Evolutionary conservation across 2,888 invertebrate genomes (phyloP).

Genomic region (Harmothoe impar): DNA sequence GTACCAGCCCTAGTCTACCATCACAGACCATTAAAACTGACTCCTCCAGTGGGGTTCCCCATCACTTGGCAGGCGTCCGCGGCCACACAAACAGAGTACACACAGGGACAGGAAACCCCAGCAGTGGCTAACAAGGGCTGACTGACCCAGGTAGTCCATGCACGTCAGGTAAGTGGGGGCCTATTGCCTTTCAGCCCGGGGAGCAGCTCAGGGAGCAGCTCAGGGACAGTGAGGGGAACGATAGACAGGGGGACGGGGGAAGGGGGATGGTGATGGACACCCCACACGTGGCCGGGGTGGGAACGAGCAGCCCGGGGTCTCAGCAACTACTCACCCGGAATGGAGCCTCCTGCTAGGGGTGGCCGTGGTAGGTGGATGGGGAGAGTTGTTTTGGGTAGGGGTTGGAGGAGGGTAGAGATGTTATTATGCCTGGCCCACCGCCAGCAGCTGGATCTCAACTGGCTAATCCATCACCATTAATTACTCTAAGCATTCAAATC

Average conservation of each 20-base stretch:
- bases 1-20: background rate
- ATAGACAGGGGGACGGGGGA: background rate
- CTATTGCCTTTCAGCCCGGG: constrained; percentile 15
- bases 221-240: background rate
- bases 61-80: background rate
- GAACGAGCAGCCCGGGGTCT: constrained; percentile 25
- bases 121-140: background rate
- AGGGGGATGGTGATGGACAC: background rate
- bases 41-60: background rate
- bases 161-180: constrained; percentile 27
- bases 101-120: background rate
- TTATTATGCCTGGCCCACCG: background rate
- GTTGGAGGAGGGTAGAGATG: background rate
- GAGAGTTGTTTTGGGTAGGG: too few species aligned
- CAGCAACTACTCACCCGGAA: background rate
- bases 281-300: constrained; percentile 13
- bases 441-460: background rate
- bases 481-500: constrained; percentile 12
- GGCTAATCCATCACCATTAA: constrained; percentile 8
- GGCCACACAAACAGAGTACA: background rate
- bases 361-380: background rate
- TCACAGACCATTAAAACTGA: background rate
- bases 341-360: background rate
- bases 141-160: background rate
- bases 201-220: background rate